Percentiles rank a stretch among this genome's conserved stretches.
These are phyloP conservation scores for Toxotes chatareus DNA, from an alignment of 2,113 vertebrate species.

Conservation along the genomic window DNA sequence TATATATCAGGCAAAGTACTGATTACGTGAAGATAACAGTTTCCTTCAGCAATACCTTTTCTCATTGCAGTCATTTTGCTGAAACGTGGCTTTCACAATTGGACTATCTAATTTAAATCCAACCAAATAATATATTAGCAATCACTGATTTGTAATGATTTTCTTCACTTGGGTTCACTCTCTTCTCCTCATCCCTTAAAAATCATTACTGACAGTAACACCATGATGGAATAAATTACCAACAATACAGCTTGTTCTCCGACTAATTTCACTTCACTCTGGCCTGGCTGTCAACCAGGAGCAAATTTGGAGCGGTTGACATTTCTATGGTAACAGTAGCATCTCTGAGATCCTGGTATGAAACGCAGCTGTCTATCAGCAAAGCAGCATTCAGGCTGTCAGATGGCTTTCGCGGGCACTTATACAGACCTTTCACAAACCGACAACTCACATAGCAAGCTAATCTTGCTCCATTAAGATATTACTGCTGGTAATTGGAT, in stretches of 20 bases:
- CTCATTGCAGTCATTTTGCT: background rate
- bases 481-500: background rate
- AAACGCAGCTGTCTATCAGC: constrained; percentile 1
- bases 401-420: background rate
- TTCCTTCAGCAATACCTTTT: background rate
- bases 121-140: background rate
- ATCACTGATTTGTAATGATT: background rate
- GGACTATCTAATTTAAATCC: background rate
- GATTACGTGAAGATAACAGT: background rate
- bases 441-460: background rate
- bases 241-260: background rate
- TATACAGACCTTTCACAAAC: background rate
- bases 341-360: background rate
- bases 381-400: constrained; percentile 16
- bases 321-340: constrained; percentile 41
- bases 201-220: background rate
- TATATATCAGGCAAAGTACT: background rate
- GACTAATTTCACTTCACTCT: constrained; percentile 5
- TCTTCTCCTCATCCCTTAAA: background rate
- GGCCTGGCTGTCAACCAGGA: background rate
- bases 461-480: background rate
- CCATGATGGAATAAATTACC: constrained; percentile 6
- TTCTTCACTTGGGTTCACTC: background rate
- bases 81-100: background rate
- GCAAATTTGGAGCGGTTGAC: constrained; percentile 9